phyloP scores from a whole-genome alignment of 2,113 vertebrate genomes.

The Himantopus leucocephalus region DNA sequence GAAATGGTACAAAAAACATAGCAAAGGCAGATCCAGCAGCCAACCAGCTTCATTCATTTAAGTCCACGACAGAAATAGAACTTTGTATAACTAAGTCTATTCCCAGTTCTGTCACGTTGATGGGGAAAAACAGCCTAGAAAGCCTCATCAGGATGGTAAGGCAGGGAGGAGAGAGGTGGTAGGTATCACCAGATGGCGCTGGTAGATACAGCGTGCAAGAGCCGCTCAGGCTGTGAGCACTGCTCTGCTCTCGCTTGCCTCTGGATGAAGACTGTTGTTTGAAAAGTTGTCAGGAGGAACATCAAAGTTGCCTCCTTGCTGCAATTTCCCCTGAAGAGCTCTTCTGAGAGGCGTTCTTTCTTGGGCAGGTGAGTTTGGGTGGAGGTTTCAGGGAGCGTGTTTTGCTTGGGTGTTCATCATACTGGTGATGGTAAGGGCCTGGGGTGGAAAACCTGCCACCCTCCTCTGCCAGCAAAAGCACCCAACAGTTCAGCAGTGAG shows the following conservation, averaged over 20 bases:
- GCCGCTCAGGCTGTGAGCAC: fast-evolving
- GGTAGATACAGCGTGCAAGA: background rate
- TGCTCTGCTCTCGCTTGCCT: background rate
- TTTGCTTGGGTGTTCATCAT: background rate
- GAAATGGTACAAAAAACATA: background rate
- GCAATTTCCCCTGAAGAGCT: background rate
- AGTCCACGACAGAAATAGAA: background rate
- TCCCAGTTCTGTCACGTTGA: background rate
- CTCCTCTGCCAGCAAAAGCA: background rate
- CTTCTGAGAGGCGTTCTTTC: background rate
- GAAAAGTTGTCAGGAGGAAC: background rate
- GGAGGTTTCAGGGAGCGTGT: background rate
- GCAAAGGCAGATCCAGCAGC: background rate
- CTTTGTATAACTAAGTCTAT: background rate
- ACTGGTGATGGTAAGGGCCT: background rate
- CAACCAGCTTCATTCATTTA: background rate
- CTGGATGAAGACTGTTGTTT: background rate
- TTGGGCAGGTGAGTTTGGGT: background rate
- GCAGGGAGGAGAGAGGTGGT: background rate
- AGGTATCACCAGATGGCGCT: conserved; percentile 25
- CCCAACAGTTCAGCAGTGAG: fast-evolving
- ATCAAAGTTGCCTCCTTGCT: background rate
- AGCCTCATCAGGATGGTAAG: fast-evolving
- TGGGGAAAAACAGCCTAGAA: background rate
- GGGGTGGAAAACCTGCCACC: background rate